phyloP scores from a whole-genome alignment of 2,797 vertebrate species.

The Alectoris magna region DNA sequence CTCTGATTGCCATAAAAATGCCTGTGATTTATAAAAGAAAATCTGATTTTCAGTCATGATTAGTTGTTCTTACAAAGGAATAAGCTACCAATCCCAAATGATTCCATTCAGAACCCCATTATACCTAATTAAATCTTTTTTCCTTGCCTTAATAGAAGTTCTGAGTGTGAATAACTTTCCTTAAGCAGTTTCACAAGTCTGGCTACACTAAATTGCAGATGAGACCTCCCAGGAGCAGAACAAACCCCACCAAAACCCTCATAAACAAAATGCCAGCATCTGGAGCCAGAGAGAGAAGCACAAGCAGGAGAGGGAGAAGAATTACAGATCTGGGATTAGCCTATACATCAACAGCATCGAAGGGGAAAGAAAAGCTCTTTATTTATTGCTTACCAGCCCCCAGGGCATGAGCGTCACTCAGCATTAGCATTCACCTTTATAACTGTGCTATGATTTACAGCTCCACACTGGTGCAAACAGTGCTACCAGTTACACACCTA shows the following conservation, averaged over 20 bases:
- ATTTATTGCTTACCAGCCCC: conserved; percentile 51
- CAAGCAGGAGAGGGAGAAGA: background rate
- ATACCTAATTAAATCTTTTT: conserved; percentile 33
- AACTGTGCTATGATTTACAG: conserved; percentile 51
- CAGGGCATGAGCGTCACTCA: conserved; percentile 33
- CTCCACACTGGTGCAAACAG: background rate
- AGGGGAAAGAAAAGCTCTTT: conserved; percentile 41
- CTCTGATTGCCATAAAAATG: background rate
- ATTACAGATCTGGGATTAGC: conserved; percentile 33
- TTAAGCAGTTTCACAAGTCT: conserved; percentile 47
- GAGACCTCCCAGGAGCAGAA: conserved; percentile 60
- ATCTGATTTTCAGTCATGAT: background rate
- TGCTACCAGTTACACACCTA: conserved; percentile 19
- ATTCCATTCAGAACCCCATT: conserved; percentile 11
- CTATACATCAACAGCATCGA: conserved; percentile 25
- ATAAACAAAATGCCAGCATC: conserved; percentile 74
- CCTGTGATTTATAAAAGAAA: background rate
- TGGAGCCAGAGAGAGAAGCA: conserved; percentile 43
- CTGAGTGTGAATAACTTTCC: conserved; percentile 34
- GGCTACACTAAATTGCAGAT: conserved; percentile 30
- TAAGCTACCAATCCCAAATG: conserved; percentile 6
- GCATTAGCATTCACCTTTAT: conserved; percentile 60
- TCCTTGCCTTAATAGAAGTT: conserved; percentile 31
- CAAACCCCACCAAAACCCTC: conserved; percentile 58
- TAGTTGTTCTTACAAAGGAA: background rate